Evolutionary conservation across 64 coral and sea anemone genomes (phyloP).

Genomic region (Dendronephthya gigantea): DNA sequence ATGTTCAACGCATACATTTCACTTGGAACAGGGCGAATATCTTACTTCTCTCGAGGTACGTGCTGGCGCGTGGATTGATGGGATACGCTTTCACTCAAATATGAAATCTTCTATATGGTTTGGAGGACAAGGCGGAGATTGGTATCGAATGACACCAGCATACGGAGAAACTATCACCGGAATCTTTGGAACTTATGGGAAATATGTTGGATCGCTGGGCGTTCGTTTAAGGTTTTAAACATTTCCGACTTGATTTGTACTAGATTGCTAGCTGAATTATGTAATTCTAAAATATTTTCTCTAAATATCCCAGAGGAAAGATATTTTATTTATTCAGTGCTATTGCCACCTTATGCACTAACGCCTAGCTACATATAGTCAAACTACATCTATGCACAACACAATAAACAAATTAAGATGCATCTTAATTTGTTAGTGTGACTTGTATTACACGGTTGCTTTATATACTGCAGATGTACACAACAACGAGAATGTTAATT

Average conservation of each 20-base stretch:
- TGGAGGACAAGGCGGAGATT: neutral
- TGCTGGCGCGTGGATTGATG: neutral
- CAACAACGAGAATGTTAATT: too few relatives aligned
- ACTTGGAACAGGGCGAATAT: neutral
- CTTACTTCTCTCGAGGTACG: neutral
- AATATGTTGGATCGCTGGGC: neutral
- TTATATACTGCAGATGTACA: too few relatives aligned
- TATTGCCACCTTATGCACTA: too few relatives aligned
- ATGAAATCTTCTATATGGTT: neutral
- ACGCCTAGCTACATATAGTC: too few relatives aligned
- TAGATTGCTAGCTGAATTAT: neutral
- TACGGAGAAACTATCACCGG: neutral
- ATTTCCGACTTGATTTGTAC: neutral
- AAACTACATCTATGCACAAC: too few relatives aligned
- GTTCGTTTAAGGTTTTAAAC: neutral
- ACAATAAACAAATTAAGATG: too few relatives aligned
- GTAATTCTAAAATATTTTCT: neutral
- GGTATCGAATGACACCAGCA: neutral
- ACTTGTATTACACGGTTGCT: too few relatives aligned
- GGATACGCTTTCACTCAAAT: slow-evolving; percentile 3
- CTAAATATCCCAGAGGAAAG: too few relatives aligned
- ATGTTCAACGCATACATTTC: neutral
- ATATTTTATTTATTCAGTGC: too few relatives aligned
- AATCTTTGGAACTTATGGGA: neutral
- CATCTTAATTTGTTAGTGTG: too few relatives aligned